phyloP scores from a whole-genome alignment of 1,140 invertebrate genomes.

The Mamestra configurata region DNA sequence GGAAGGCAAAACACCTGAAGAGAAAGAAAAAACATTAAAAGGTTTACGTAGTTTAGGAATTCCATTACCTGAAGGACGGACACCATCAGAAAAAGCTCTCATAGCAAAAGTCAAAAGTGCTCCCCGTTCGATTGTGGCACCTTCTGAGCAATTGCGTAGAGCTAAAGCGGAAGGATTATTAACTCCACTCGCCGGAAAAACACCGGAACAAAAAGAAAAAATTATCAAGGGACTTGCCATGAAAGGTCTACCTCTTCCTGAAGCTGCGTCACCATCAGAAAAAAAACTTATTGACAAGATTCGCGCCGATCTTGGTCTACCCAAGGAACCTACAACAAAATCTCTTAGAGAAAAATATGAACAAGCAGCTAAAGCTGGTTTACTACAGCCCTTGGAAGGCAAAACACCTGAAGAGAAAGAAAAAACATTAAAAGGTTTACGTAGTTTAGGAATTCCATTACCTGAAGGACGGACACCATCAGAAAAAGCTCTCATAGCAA shows the following conservation, averaged over 20 bases:
- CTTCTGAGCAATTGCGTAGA: slow-evolving; percentile 44
- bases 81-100: slow-evolving; percentile 46
- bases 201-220: slow-evolving; percentile 60
- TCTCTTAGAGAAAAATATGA: slow-evolving; percentile 49
- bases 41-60: slow-evolving; percentile 41
- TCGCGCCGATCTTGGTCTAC: slow-evolving; percentile 57
- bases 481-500: slow-evolving; percentile 38
- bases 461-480: slow-evolving; percentile 56
- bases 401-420: not conserved
- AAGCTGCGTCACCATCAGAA: slow-evolving; percentile 60
- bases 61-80: slow-evolving; percentile 56
- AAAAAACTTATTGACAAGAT: slow-evolving; percentile 50
- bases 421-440: slow-evolving; percentile 49
- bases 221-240: slow-evolving; percentile 55
- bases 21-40: slow-evolving; percentile 56
- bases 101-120: not conserved
- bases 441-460: slow-evolving; percentile 50
- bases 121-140: not conserved
- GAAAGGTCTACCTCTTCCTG: slow-evolving; percentile 46
- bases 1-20: not conserved
- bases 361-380: slow-evolving; percentile 59
- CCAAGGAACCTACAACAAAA: slow-evolving; percentile 56
- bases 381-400: slow-evolving; percentile 49
- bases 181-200: slow-evolving; percentile 57
- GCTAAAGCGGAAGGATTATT: not conserved